Evolutionary conservation across 2,113 vertebrate species (phyloP).

Genomic region (Neolamprologus kungweensis): DNA sequence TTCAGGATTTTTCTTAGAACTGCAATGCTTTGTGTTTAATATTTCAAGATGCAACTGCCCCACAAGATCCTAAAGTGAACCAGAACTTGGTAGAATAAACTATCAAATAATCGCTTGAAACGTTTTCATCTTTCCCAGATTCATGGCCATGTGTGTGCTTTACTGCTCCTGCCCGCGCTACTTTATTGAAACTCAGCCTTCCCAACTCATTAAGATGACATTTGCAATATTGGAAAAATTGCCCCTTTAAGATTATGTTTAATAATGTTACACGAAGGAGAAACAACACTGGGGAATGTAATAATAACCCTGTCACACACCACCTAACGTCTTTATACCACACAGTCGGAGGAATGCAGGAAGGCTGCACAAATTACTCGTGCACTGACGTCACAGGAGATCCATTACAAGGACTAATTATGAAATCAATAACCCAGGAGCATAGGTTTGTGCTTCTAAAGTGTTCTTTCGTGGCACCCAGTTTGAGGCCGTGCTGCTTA

Average conservation of each 20-base stretch:
- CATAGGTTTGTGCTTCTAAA: neutral
- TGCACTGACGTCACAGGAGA: slow-evolving; percentile 14
- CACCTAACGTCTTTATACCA: neutral
- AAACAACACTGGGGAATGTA: neutral
- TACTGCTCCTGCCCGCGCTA: neutral
- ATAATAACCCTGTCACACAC: neutral
- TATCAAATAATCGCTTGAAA: slow-evolving; percentile 3
- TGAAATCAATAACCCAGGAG: slow-evolving; percentile 49
- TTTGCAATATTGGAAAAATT: neutral
- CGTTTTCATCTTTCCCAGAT: neutral
- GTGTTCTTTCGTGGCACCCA: neutral
- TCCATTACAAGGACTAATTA: slow-evolving; percentile 35
- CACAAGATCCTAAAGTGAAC: neutral
- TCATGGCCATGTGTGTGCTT: neutral
- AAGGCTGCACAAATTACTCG: neutral
- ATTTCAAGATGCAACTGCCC: neutral
- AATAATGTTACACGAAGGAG: neutral
- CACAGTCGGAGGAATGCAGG: neutral
- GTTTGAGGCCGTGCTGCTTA: neutral
- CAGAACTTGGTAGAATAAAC: neutral
- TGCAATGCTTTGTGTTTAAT: neutral
- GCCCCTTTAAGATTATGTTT: neutral
- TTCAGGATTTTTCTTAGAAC: neutral
- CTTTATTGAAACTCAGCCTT: neutral
- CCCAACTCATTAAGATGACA: neutral